Evolutionary conservation across 30 jellyfish, hydroid and myxozoan species (phyloP), one percentile per base, ranked within the genome.

Genomic region (Phacellophora camtschatica): DNA sequence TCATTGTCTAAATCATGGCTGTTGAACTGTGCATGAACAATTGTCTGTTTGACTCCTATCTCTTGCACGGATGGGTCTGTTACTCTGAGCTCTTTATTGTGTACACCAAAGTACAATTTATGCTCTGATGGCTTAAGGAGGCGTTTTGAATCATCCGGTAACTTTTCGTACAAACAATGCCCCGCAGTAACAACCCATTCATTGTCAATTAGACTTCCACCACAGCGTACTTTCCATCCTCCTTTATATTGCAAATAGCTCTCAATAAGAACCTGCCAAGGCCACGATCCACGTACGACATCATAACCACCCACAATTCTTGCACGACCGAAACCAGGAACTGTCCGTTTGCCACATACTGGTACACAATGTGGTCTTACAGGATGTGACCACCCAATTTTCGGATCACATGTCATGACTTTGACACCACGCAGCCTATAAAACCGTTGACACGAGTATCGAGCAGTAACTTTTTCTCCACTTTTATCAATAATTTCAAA

Each of bases 181-280:
- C 94, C 97, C 13, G 99, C 99, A 12, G 99, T 94, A 5, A 94
- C 95, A 7, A 94, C 90, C 99, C 99, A 94, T 65, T 84, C 73
- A 70, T 94, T 97, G 71, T 65, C 71, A 34, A 94, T 71, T 18
- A 94, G 68, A 42, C 95, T 87, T 11, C 97, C 99, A 4, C 99
- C 99, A 86, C 99, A 94, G 16, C 95, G 88, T 13, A 62, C 70
- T 45, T 73, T 82, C 99, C 99, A 94, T 13, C 90, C 95, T 13
- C 81, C 92, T 22, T 69, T 63, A 8, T 8, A 31, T 18, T 41
- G 82, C 57, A 82, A 46, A 69, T 25, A 53, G 35, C 86, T 90
- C 72, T 87, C 99, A 2, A 94, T 87, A 9, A 95, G 92, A 30
- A 94, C 97, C 76, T 87, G 97, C 99, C 99, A 94, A 10, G 99